A percentile compares a stretch with the other conserved stretches of the same genome.
phyloP scores from a whole-genome alignment of 2,113 vertebrate species.

The Cinclus mexicanus region DNA sequence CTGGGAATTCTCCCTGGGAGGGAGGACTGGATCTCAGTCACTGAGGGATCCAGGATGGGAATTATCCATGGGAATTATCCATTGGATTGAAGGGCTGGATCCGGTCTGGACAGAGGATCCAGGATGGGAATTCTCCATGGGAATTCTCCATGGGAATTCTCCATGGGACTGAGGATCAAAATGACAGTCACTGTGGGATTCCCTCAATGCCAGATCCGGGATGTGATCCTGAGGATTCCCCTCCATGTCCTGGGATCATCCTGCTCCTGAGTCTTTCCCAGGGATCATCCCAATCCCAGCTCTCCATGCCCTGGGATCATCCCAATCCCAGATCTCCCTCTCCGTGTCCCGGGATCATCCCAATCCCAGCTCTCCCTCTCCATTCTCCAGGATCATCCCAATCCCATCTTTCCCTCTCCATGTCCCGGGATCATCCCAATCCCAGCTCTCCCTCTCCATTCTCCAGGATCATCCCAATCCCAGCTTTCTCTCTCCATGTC shows the following conservation, averaged over 20 bases:
- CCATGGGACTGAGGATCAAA: accelerated
- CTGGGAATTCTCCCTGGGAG: not conserved
- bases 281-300: accelerated
- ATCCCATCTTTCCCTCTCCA: not conserved
- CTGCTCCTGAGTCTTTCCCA: too few species aligned
- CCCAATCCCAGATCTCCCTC: not conserved
- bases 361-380: not conserved
- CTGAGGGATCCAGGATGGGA: not conserved
- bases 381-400: not conserved
- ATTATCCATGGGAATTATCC: not conserved
- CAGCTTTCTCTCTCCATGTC: not conserved
- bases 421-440: not conserved
- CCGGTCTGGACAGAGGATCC: too few species aligned
- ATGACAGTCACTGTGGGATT: accelerated
- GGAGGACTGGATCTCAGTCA: not conserved
- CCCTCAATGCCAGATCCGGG: accelerated
- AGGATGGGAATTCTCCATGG: not conserved
- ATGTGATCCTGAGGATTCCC: not conserved
- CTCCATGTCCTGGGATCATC: accelerated
- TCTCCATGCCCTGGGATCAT: not conserved
- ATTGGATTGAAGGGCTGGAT: too few species aligned
- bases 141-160: not conserved
- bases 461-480: accelerated
- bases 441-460: too few species aligned
- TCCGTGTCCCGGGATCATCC: not conserved